Base-by-base conservation (phyloP, 2,113 vertebrate genomes). In the Triplophysa dalaica region DNA sequence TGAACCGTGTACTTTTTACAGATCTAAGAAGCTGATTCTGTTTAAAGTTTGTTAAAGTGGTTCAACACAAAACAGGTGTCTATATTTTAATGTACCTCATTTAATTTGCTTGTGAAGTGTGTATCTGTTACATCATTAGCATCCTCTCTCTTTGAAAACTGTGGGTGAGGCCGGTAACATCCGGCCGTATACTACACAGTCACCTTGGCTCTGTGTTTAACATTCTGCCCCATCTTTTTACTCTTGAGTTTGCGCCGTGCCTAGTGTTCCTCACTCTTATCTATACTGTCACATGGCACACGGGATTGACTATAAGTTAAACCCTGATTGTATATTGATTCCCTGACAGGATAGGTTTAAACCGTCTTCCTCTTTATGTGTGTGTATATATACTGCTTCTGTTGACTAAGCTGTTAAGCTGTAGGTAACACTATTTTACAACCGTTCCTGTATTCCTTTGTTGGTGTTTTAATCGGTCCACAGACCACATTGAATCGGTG, bases 261-360 rank as follows among this genome's bases (percentile, higher is more conserved):
- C 64, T 48, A 54, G 19, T 8, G 4, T 73, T 76, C 72, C 50
- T 14, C 26, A 11, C 54, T 75, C 64, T 17, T 56, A 65, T 66
- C 41, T 6, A 75, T 14, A 74, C 64, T 66, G 24, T 48, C 22
- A 58, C 41, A 52, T 62, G 79, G 48, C 66, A 74, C 56, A 68
- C 70, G 38, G 82, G 67, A 77, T 79, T 79, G 78, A 79, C 82
- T 75, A 65, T 80, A 74, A 81, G 69, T 43, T 54, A 60, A 77
- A 80, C 68, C 33, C 73, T 87, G 77, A 83, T 82, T 83, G 75
- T 75, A 60, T 86, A 86, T 86, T 81, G 86, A 87, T 86, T 83
- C 72, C 41, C 60, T 76, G 83, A 85, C 79, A 19, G 69, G 41
- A 70, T 52, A 52, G 38, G 74, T 80, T 82, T 81, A 77, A 82